Base-by-base conservation (phyloP, 2,113 vertebrate genomes). In the Silurus glanis region DNA sequence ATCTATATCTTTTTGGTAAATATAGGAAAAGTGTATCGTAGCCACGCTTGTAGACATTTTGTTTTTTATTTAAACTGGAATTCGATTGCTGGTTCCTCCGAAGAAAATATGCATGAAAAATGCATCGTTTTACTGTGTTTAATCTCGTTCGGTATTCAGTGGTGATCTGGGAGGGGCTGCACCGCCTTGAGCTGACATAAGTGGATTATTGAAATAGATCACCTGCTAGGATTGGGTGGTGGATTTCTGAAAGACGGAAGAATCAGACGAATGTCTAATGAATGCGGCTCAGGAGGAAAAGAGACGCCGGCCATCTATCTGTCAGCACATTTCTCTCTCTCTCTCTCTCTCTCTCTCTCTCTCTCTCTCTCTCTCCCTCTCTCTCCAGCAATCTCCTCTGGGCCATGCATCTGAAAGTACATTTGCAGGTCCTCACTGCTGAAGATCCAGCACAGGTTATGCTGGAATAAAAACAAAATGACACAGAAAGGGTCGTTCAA, bases 121-220 rank as follows among this genome's bases (percentile, higher is more conserved):
- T 49, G 12, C 14, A 53, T 23, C 6, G 49, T 83, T 37, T n/a
- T 56, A 45, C 14, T 61, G 16, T 85, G 76, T 83, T 62, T 64
- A 67, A 87, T 80, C 28, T 53, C 25, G 49, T 61, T 69, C 49
- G 25, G 64, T 69, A 78, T 61, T 84, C 28, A 74, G 72, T 49
- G 56, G 87, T 72, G 49, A 49, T 61, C 62, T 67, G 59, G 17
- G n/a, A 62, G 21, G 51, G 72, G 78, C 85, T 64, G 64, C 76
- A 75, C 6, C 16, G 53, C 55, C 74, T 72, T 58, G 71, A 67
- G 62, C 80, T 85, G 83, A 89, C 78, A 83, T 84, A 75, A 89
- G 69, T 88, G 86, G 75, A 86, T 88, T 86, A 86, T 64, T 90
- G 81, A 86, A 88, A 88, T 86, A 86, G 88, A 90, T 90, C 86